Percentiles rank a stretch among this genome's conserved stretches.
These are phyloP conservation scores for Vespertilio murinus DNA, from an alignment of 2,797 vertebrate genomes.

Conservation along the genomic window DNA sequence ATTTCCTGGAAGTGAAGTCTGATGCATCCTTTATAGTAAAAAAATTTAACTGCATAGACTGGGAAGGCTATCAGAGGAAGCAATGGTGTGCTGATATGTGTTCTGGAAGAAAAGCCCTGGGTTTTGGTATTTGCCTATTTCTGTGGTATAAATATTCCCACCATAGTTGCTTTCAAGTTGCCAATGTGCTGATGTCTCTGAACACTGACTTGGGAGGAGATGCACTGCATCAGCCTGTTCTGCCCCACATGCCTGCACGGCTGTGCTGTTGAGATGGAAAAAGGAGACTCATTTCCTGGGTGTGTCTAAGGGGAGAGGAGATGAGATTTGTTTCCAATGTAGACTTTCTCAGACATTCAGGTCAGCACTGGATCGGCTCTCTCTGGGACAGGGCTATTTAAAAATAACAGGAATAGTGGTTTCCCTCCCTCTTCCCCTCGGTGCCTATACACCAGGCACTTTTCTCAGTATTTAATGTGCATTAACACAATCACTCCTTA, in stretches of 20 bases:
- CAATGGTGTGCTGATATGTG: conserved; percentile 42
- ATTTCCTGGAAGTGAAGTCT: conserved; percentile 60
- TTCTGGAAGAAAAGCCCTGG: conserved; percentile 20
- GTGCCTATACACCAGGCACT: not conserved
- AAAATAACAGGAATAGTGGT: not conserved
- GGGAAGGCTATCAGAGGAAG: conserved; percentile 31
- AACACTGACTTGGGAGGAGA: not conserved
- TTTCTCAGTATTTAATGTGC: not conserved
- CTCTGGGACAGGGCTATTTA: not conserved
- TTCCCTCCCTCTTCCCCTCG: no score
- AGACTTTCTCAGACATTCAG: not conserved
- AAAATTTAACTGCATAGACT: conserved; percentile 61
- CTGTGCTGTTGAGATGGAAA: not conserved
- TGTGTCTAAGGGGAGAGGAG: not conserved
- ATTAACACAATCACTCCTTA: not conserved
- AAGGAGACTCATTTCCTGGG: not conserved
- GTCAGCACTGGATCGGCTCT: not conserved
- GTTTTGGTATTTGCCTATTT: conserved; percentile 24
- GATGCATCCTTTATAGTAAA: conserved; percentile 66
- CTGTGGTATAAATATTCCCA: not conserved
- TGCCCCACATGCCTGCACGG: rapidly evolving
- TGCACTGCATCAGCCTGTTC: not conserved
- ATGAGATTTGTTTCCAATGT: not conserved
- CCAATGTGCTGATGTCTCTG: not conserved
- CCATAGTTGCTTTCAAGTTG: not conserved